Evolutionary conservation across 2,888 invertebrate species (phyloP).

Genomic region (Pogonocherus hispidulus): DNA sequence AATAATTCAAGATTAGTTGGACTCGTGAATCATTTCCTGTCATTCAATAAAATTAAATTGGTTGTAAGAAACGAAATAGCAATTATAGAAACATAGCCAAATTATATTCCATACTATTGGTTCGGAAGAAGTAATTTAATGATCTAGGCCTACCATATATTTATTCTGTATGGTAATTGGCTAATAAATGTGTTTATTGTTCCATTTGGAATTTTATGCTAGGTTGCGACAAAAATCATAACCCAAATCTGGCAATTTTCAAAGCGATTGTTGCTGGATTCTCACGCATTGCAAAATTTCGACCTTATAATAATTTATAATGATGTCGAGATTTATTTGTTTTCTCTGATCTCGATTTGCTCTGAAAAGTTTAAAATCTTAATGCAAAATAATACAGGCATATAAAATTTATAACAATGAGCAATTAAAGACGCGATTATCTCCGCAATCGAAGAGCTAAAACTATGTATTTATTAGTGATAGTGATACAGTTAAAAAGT

Average conservation of each 20-base stretch:
- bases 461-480: constrained; percentile 20
- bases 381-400: constrained; percentile 39
- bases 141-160: constrained; percentile 8
- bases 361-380: constrained; percentile 55
- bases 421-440: constrained; percentile 49
- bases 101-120: constrained; percentile 17
- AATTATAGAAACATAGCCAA: constrained; percentile 30
- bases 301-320: constrained; percentile 31
- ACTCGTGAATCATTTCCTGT: constrained; percentile 31
- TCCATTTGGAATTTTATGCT: constrained; percentile 17
- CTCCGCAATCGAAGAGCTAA: constrained; percentile 33
- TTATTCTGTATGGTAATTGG: background rate
- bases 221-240: constrained; percentile 29
- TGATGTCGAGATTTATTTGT: constrained; percentile 34
- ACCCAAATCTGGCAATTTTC: constrained; percentile 18
- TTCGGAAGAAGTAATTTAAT: constrained; percentile 22
- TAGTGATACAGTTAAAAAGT: constrained; percentile 11
- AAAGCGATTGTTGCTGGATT: constrained; percentile 25
- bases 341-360: constrained; percentile 51
- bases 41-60: constrained; percentile 32
- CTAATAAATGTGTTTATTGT: constrained; percentile 26
- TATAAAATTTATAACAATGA: constrained; percentile 51
- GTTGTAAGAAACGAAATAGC: constrained; percentile 16
- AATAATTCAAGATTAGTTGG: constrained; percentile 28
- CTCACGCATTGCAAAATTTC: constrained; percentile 28